These are phyloP conservation scores for Antechinus flavipes DNA, from an alignment of 2,113 vertebrate species.

Conservation along the genomic window DNA sequence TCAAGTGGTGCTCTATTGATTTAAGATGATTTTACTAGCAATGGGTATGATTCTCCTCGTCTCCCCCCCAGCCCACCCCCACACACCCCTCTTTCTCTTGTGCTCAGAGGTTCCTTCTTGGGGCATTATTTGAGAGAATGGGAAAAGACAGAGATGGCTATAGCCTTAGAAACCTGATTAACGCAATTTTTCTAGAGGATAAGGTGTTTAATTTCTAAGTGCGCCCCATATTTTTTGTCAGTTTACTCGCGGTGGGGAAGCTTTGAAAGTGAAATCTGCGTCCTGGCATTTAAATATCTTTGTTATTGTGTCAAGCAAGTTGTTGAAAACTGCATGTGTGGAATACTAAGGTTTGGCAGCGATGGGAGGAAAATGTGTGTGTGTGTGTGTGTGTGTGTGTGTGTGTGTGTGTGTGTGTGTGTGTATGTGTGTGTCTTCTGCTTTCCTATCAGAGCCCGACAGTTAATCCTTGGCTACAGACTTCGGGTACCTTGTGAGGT, in stretches of 20 bases:
- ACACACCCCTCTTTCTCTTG: constrained; percentile 14
- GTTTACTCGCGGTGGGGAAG: constrained; percentile 44
- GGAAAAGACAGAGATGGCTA: constrained; percentile 66
- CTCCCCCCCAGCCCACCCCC: background rate
- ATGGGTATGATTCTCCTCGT: constrained; percentile 64
- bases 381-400: constrained; percentile 33
- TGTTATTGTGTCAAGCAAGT: constrained; percentile 60
- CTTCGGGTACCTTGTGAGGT: constrained; percentile 42
- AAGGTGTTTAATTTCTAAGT: constrained; percentile 68
- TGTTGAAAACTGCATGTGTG: constrained; percentile 34
- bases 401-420: background rate
- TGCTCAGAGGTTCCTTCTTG: constrained; percentile 62
- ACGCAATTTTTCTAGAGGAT: constrained; percentile 48
- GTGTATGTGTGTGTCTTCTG: background rate
- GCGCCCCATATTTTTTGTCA: constrained; percentile 72
- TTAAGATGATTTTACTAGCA: constrained; percentile 68
- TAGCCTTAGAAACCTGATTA: constrained; percentile 70
- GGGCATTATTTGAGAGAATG: constrained; percentile 63
- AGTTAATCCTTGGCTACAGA: constrained; percentile 41
- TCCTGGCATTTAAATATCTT: constrained; percentile 70
- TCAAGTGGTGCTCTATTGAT: constrained; percentile 73
- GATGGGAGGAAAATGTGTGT: constrained; percentile 26
- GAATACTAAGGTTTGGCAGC: constrained; percentile 56
- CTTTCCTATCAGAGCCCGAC: constrained; percentile 33
- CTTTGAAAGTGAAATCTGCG: constrained; percentile 63